phyloP scores from a whole-genome alignment of 1,140 invertebrate genomes.

The Eurosta solidaginis region DNA sequence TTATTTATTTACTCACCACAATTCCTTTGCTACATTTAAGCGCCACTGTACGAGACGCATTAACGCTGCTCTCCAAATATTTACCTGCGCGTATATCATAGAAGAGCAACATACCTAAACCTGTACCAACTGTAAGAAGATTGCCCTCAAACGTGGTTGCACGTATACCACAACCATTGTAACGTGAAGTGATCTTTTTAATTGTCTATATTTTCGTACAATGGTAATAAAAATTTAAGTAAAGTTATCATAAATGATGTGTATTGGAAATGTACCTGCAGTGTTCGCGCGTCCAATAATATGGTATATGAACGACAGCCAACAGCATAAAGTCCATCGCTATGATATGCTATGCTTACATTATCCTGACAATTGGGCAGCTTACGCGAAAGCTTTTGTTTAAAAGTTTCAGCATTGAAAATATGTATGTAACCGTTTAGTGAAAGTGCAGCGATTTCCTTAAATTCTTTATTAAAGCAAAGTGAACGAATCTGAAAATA shows the following conservation, averaged over 20 bases:
- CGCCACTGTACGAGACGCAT: slow-evolving; percentile 85
- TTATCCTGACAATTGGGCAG: slow-evolving; percentile 89
- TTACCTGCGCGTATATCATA: slow-evolving; percentile 90
- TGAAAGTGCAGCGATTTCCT: slow-evolving; percentile 89
- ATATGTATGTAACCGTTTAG: slow-evolving; percentile 92
- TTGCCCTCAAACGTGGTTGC: slow-evolving; percentile 89
- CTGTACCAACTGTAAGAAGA: slow-evolving; percentile 91
- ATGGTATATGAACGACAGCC: slow-evolving; percentile 92
- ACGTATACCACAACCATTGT: slow-evolving; percentile 83
- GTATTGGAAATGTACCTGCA: slow-evolving; percentile 68
- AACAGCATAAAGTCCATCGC: slow-evolving; percentile 85
- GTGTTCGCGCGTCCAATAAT: slow-evolving; percentile 83
- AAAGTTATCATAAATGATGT: background rate
- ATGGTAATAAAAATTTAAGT: background rate
- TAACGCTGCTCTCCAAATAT: slow-evolving; percentile 88
- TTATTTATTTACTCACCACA: slow-evolving; percentile 74
- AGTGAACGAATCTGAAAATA: slow-evolving; percentile 77
- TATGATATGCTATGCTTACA: slow-evolving; percentile 85
- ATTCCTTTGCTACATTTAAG: slow-evolving; percentile 87
- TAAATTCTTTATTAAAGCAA: slow-evolving; percentile 82
- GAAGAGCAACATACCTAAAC: slow-evolving; percentile 89
- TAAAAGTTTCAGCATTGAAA: slow-evolving; percentile 87
- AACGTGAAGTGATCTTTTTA: slow-evolving; percentile 73
- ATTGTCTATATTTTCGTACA: slow-evolving; percentile 58
- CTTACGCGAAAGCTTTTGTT: slow-evolving; percentile 82